A percentile compares a stretch with the other conserved stretches of the same genome.
Evolutionary conservation across 2,888 invertebrate genomes (phyloP).

Genomic region (Lomographa bimaculata): DNA sequence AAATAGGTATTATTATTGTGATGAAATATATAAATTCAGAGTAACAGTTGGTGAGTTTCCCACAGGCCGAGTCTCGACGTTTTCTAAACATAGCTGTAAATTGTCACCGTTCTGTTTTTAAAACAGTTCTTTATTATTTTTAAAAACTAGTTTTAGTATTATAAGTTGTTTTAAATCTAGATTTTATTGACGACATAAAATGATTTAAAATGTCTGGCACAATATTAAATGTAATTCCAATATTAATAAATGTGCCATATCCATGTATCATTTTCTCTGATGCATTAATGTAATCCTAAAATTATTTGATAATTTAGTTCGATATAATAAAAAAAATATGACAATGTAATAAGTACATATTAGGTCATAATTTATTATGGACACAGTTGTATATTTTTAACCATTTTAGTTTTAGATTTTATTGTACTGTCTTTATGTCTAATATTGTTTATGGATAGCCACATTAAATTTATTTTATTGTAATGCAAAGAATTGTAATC

Average conservation of each 20-base stretch:
- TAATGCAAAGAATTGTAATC: no score
- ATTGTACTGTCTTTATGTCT: no score
- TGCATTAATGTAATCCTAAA: no score
- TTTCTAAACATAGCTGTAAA: constrained; percentile 37
- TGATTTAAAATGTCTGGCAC: constrained; percentile 1
- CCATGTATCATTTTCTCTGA: no score
- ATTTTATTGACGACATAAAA: constrained; percentile 1
- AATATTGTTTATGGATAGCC: no score
- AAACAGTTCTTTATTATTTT: constrained; percentile 11
- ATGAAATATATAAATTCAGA: constrained; percentile 32
- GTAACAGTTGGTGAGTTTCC: constrained; percentile 58
- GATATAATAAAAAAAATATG: no score
- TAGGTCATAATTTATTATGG: no score
- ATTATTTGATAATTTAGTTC: no score
- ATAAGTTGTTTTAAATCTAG: neutral
- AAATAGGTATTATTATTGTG: constrained; percentile 35
- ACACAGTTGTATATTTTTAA: no score
- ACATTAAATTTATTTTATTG: no score
- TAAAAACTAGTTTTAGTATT: constrained; percentile 2
- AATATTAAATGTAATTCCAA: neutral
- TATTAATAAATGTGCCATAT: neutral
- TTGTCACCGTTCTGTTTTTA: constrained; percentile 20
- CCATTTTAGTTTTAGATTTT: no score
- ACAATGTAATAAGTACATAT: no score
- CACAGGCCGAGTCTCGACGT: constrained; percentile 40